phyloP scores from a whole-genome alignment of 1,140 invertebrate species.

The Teleopsis dalmanni region DNA sequence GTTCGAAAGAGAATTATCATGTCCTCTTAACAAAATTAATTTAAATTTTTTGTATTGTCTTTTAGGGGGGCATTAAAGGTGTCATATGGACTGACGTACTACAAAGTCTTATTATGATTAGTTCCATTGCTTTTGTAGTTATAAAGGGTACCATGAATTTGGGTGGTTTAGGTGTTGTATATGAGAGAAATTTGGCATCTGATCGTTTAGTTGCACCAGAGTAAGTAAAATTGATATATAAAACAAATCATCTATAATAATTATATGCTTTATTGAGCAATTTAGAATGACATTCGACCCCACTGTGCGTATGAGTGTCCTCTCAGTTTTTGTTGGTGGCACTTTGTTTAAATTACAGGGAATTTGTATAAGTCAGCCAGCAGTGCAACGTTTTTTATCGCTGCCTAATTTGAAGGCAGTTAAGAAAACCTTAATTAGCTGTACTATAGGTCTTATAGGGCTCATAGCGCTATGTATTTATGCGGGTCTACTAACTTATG shows the following conservation, averaged over 20 bases:
- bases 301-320: constrained; percentile 62
- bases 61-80: constrained; percentile 77
- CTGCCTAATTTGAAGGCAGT: constrained; percentile 58
- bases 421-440: constrained; percentile 53
- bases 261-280: constrained; percentile 14
- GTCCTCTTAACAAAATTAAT: too few species aligned
- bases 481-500: constrained; percentile 64
- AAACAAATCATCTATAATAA: neutral
- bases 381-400: constrained; percentile 75
- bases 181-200: constrained; percentile 60
- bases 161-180: constrained; percentile 67
- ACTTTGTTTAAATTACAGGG: constrained; percentile 69
- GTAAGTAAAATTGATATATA: constrained; percentile 48
- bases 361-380: constrained; percentile 78
- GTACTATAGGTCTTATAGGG: constrained; percentile 53
- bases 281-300: constrained; percentile 57
- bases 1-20: too few species aligned
- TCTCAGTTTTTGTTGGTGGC: constrained; percentile 68
- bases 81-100: constrained; percentile 82
- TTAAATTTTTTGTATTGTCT: constrained; percentile 7
- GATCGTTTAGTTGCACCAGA: constrained; percentile 69
- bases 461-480: constrained; percentile 64
- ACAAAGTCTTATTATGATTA: constrained; percentile 70
- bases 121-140: constrained; percentile 68
- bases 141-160: constrained; percentile 72